A percentile compares a stretch with the other conserved stretches of the same genome.
phyloP scores from a whole-genome alignment of 2,888 invertebrate genomes.

The Abrostola tripartita region DNA sequence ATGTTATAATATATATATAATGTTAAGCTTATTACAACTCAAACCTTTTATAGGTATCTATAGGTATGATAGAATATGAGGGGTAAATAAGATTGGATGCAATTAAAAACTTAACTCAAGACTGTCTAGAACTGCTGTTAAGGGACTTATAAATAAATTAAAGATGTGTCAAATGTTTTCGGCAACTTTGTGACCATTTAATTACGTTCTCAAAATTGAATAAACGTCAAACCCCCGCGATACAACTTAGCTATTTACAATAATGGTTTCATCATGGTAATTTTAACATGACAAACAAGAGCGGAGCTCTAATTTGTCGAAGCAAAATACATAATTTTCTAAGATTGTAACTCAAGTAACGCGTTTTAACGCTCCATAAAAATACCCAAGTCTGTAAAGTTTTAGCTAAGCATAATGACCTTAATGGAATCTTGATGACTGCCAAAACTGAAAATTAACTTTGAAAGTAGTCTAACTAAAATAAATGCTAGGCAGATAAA shows the following conservation, averaged over 20 bases:
- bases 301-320: constrained; percentile 21
- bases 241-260: background rate
- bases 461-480: background rate
- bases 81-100: too few species aligned
- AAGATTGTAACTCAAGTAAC: constrained; percentile 15
- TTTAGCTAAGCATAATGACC: constrained; percentile 10
- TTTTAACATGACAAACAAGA: constrained; percentile 16
- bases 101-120: too few species aligned
- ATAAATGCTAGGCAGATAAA: background rate
- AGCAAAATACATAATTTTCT: constrained; percentile 15
- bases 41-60: too few species aligned
- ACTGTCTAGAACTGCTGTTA: too few species aligned
- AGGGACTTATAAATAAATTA: too few species aligned
- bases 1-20: too few species aligned
- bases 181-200: too few species aligned
- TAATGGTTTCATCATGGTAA: constrained; percentile 17
- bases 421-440: constrained; percentile 13
- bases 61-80: too few species aligned
- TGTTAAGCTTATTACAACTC: too few species aligned
- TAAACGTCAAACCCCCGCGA: background rate
- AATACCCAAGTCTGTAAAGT: constrained; percentile 5
- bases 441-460: constrained; percentile 4
- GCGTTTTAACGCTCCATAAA: constrained; percentile 10
- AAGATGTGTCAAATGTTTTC: too few species aligned
- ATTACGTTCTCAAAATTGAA: background rate